Evolutionary conservation across 2,888 invertebrate species (phyloP), one percentile per base, ranked within the genome.

Genomic region (Eupithecia centaureata): DNA sequence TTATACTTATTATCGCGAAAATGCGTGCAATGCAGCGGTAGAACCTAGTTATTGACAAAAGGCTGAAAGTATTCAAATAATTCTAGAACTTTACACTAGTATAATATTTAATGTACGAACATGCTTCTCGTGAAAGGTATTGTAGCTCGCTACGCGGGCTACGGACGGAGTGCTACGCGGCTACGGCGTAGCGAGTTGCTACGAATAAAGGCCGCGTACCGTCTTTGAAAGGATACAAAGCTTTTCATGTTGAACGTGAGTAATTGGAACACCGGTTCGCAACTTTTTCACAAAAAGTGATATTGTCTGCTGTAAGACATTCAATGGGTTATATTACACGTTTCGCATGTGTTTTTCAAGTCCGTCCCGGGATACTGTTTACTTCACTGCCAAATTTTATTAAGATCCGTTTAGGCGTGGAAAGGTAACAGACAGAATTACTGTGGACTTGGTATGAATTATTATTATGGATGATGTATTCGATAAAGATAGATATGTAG

Each of bases 171-270:
- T 56, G 56, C 56, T 52, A 32, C 25, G 25, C 28, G n/a, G 42
- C 59, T 38, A 38, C 38, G 59, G 35, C 59, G 59, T 60, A 42
- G 38, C 59, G 18, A 56, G 56, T 8, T 30, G 56, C 56, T 30
- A 56, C 56, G 56, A 56, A 56, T 30, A 56, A 56, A 56, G 30
- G 28, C 47, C 42, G 18, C 42, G 28, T 28, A 54, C 28, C 15
- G 27, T n/a, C 27, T 28, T 54, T 54, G 54, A 28, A 54, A 18
- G 30, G 56, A 56, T 27, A 52, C 27, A 13, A 8, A 56, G 56
- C 56, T 30, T 54, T 56, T 27, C 27, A 52, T 52, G 5, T 30
- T n/a, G 56, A 56, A 30, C 10, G 10, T 8, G 28, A 28, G 18
- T 56, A 56, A 30, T 56, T 30, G 30, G 56, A 56, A 30, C 30